Evolutionary conservation across 1,140 invertebrate genomes (phyloP).

Genomic region (Cydia strobilella): DNA sequence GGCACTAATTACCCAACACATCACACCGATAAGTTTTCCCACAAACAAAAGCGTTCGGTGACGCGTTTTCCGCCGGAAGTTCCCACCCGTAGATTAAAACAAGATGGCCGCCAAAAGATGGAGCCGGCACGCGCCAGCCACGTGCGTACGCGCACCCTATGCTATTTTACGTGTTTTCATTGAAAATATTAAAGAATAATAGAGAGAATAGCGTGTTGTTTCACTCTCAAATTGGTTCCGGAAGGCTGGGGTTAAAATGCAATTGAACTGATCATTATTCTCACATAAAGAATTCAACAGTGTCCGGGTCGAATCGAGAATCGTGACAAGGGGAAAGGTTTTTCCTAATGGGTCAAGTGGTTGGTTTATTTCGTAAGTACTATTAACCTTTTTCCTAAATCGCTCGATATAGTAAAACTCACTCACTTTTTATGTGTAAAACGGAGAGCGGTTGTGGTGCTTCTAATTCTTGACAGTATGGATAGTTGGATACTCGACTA

Average conservation of each 20-base stretch:
- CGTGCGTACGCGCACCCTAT: slow-evolving; percentile 56
- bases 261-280: slow-evolving; percentile 72
- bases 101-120: slow-evolving; percentile 56
- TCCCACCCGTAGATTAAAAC: slow-evolving; percentile 62
- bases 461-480: too few relatives aligned
- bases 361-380: background rate
- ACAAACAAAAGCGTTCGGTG: slow-evolving; percentile 54
- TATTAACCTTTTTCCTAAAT: too few relatives aligned
- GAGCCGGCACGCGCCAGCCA: slow-evolving; percentile 57
- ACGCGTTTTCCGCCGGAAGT: slow-evolving; percentile 62
- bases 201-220: slow-evolving; percentile 64
- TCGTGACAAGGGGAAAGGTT: slow-evolving; percentile 14
- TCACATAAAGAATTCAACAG: slow-evolving; percentile 43
- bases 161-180: slow-evolving; percentile 68
- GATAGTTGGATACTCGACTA: too few relatives aligned
- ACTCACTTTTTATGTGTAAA: too few relatives aligned
- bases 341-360: slow-evolving; percentile 9
- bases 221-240: slow-evolving; percentile 69
- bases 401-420: too few relatives aligned
- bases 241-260: slow-evolving; percentile 67
- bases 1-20: slow-evolving; percentile 15
- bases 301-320: slow-evolving; percentile 5
- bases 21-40: slow-evolving; percentile 56
- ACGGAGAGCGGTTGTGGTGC: too few relatives aligned
- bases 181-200: slow-evolving; percentile 74